Evolutionary conservation across 2,888 invertebrate species (phyloP).

Genomic region (Oxystoma pomonae): DNA sequence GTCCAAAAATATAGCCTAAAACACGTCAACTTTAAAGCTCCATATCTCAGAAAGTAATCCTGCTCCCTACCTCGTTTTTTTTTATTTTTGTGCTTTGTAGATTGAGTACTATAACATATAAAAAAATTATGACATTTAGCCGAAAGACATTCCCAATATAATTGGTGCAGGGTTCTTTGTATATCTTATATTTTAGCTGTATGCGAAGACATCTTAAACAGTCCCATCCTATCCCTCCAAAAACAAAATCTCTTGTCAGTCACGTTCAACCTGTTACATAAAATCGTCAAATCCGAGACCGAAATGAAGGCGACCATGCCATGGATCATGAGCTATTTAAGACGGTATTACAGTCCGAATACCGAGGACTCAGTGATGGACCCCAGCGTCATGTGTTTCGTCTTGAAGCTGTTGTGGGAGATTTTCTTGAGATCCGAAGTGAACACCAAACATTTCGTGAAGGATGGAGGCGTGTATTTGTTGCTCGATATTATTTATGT

Average conservation of each 20-base stretch:
- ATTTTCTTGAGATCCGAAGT: slow-evolving; percentile 35
- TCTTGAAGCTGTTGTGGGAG: slow-evolving; percentile 47
- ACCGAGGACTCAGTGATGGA: slow-evolving; percentile 39
- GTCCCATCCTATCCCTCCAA: neutral
- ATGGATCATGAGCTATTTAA: slow-evolving; percentile 23
- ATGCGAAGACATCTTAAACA: slow-evolving; percentile 4
- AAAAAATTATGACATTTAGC: no score
- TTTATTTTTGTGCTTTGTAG: no score
- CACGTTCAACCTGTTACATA: neutral
- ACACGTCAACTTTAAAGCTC: no score
- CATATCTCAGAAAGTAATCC: no score
- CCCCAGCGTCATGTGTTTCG: slow-evolving; percentile 42
- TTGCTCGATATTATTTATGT: slow-evolving; percentile 46
- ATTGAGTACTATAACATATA: no score
- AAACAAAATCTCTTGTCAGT: neutral
- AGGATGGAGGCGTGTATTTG: slow-evolving; percentile 38
- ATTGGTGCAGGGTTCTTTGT: no score
- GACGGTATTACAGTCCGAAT: slow-evolving; percentile 24
- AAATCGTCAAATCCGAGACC: neutral
- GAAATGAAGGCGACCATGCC: slow-evolving; percentile 7
- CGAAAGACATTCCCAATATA: no score
- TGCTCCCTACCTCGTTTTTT: no score
- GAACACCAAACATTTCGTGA: slow-evolving; percentile 40
- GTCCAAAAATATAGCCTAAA: no score
- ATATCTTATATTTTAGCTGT: no score